Evolutionary conservation across 2,113 vertebrate species (phyloP).

Genomic region (Eretmochelys imbricata): DNA sequence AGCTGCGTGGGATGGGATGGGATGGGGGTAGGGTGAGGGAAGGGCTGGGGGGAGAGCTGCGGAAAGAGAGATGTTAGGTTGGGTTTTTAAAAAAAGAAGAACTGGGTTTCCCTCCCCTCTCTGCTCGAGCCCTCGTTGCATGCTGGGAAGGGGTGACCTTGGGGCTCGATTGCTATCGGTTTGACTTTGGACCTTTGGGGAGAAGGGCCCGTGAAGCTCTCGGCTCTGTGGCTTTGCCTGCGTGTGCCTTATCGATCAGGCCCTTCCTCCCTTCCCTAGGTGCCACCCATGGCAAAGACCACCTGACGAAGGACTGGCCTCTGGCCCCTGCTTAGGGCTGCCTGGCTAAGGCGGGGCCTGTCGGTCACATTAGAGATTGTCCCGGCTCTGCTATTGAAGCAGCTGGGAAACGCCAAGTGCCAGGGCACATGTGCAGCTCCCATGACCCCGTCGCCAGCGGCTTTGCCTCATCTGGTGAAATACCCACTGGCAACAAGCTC

Average conservation of each 20-base stretch:
- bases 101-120: neutral
- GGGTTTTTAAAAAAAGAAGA: neutral
- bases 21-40: neutral
- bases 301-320: neutral
- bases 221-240: neutral
- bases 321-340: neutral
- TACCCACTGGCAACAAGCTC: neutral
- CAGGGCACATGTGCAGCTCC: neutral
- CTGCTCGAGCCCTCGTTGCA: too few species aligned
- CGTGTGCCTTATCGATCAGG: neutral
- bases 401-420: neutral
- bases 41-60: neutral
- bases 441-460: neutral
- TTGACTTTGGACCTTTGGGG: neutral
- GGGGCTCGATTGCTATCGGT: accelerated
- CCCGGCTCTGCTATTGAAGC: neutral
- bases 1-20: neutral
- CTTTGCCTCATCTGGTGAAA: neutral
- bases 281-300: neutral
- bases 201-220: neutral
- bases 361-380: too few species aligned
- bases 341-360: neutral
- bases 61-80: neutral
- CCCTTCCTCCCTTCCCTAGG: neutral
- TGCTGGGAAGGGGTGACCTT: neutral